Evolutionary conservation across 1,140 invertebrate genomes (phyloP).

Genomic region (Macrobrachium rosenbergii): DNA sequence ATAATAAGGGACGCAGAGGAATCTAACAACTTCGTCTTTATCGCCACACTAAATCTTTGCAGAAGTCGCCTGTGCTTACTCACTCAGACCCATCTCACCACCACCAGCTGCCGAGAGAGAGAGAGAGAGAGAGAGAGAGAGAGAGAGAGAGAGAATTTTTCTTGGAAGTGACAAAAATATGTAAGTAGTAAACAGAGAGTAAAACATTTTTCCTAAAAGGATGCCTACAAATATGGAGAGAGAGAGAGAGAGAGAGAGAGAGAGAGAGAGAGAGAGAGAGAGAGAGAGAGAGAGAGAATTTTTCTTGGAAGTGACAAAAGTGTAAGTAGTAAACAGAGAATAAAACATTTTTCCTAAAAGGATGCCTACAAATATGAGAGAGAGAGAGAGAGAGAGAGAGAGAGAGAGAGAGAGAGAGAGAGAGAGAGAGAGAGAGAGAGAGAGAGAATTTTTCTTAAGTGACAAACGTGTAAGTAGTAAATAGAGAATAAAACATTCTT

Average conservation of each 20-base stretch:
- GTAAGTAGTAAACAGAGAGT: background rate
- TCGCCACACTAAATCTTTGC: too few species aligned
- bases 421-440: constrained; percentile 39
- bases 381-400: too few species aligned
- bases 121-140: constrained; percentile 42
- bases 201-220: background rate
- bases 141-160: constrained; percentile 24
- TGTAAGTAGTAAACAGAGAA: background rate
- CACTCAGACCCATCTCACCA: too few species aligned
- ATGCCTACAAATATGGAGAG: too few species aligned
- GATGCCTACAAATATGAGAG: too few species aligned
- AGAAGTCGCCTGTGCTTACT: too few species aligned
- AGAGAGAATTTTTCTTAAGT: constrained; percentile 1
- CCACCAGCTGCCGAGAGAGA: background rate
- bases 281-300: constrained; percentile 34
- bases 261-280: constrained; percentile 37
- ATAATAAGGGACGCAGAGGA: too few species aligned
- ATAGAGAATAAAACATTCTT: too few species aligned
- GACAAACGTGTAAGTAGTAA: too few species aligned
- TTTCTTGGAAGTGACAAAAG: background rate
- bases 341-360: background rate
- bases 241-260: too few species aligned
- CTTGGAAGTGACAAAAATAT: background rate
- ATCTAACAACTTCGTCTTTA: too few species aligned
- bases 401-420: constrained; percentile 34